Percentiles rank a stretch among this genome's conserved stretches.
Evolutionary conservation across 2,113 vertebrate genomes (phyloP).

Genomic region (Rhinolophus ferrumequinum): DNA sequence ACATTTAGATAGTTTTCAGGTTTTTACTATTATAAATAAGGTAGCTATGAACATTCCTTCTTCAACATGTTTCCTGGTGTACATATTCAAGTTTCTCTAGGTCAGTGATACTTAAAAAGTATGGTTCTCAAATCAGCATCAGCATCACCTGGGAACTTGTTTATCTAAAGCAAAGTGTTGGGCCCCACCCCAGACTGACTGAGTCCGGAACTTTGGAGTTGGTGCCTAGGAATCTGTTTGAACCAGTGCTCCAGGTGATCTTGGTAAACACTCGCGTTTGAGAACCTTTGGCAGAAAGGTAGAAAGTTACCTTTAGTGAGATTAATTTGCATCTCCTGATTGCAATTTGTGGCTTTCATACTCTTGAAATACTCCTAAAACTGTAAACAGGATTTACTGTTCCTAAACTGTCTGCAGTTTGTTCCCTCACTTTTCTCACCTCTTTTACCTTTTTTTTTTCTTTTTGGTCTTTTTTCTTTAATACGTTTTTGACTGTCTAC

Average conservation of each 20-base stretch:
- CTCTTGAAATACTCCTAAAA: not conserved
- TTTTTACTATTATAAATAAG: not conserved
- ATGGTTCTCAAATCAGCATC: not conserved
- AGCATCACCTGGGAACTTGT: not conserved
- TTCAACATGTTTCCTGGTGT: not conserved
- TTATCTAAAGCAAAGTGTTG: not conserved
- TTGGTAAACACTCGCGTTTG: not conserved
- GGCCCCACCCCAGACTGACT: not conserved
- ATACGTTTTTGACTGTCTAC: not conserved
- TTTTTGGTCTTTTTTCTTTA: not conserved
- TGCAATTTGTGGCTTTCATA: not conserved
- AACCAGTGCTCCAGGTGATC: not conserved
- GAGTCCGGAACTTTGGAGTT: not conserved
- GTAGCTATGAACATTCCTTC: not conserved
- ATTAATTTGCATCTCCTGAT: not conserved
- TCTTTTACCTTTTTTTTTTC: not conserved
- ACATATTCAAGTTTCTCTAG: not conserved
- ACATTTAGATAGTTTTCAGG: not conserved
- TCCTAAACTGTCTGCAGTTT: not conserved
- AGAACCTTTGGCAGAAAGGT: not conserved
- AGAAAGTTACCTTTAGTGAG: not conserved
- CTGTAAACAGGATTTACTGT: not conserved
- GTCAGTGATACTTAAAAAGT: not conserved
- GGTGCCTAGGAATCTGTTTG: not conserved
- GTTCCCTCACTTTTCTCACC: not conserved